Evolutionary conservation across 2,888 invertebrate species (phyloP), one percentile per base, ranked within the genome.

Genomic region (Phortica magna): DNA sequence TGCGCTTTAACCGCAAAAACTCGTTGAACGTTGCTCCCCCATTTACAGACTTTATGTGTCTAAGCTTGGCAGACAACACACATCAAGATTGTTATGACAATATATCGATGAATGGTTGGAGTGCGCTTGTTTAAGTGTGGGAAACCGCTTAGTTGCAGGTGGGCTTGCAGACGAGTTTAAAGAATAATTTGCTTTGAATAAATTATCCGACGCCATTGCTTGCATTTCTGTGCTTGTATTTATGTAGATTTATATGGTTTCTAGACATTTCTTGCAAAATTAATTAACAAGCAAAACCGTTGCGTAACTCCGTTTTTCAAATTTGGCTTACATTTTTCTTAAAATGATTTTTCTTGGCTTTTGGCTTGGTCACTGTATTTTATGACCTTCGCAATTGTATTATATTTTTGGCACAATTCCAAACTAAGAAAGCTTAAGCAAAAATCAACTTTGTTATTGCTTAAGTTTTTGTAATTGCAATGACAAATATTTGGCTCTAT

Each of bases 1-100:
- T 53, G 59, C 59, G 59, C 59, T n/a, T 53, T 59, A 59, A 59
- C n/a, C 59, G 14, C 59, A 59, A 59, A 17, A 59, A n/a, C 59
- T 19, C n/a, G 14, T 59, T 59, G 9, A 48, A 14, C 48, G 7
- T 48, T 48, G 48, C 48, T 48, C 48, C 14, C 14, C 31, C 31
- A 31, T 31, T 31, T 4, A 31, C 31, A 31, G 31, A 48, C 9
- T 9, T 48, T 14, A 7, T 48, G 48, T 48, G 14, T 48, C 14
- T 48, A 2, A 48, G 9, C 10, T 48, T 48, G 48, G 10, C 9
- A 14, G 10, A 14, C 48, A 48, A 5, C 48, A 48, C 48, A 48
- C 10, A 48, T 14, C 9, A 48, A 12, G 14, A 48, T 48, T 14
- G 48, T 48, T 48, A 12, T 48, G 2, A 9, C 48, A 48, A 48